Conservation (phyloP, 2,113 vertebrate species). For the Eretmochelys imbricata region DNA sequence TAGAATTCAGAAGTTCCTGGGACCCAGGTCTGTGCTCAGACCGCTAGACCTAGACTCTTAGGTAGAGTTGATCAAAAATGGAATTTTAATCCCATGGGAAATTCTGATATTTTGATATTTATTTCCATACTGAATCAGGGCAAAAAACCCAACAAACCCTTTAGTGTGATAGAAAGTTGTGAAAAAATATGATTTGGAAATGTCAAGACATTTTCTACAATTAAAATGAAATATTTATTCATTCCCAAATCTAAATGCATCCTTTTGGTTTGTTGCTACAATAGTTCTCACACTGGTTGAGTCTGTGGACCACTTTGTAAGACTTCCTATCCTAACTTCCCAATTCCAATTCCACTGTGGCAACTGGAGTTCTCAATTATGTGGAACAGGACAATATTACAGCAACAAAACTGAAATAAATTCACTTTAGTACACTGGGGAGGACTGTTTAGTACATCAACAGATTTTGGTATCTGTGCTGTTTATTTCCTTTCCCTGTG, state of each 20-base stretch:
- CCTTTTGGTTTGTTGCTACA: background rate
- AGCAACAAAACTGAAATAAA: background rate
- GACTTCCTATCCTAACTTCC: background rate
- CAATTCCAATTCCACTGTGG: background rate
- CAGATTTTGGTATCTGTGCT: background rate
- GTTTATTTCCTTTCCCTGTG: background rate
- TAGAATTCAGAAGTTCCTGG: background rate
- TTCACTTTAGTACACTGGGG: background rate
- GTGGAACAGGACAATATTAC: background rate
- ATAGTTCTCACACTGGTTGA: background rate
- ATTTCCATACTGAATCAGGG: background rate
- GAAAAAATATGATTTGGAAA: background rate
- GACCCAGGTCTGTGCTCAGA: background rate
- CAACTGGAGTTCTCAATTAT: background rate
- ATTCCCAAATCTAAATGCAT: background rate
- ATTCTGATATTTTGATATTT: background rate
- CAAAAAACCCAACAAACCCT: background rate
- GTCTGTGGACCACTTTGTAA: background rate
- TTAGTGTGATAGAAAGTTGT: background rate
- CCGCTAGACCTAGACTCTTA: background rate
- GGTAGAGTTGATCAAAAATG: background rate
- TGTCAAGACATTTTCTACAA: background rate
- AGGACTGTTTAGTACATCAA: background rate
- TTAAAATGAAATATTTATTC: background rate
- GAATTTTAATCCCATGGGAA: background rate